Evolutionary conservation across 2,113 vertebrate species (phyloP).

Genomic region (Ictidomys tridecemlineatus): DNA sequence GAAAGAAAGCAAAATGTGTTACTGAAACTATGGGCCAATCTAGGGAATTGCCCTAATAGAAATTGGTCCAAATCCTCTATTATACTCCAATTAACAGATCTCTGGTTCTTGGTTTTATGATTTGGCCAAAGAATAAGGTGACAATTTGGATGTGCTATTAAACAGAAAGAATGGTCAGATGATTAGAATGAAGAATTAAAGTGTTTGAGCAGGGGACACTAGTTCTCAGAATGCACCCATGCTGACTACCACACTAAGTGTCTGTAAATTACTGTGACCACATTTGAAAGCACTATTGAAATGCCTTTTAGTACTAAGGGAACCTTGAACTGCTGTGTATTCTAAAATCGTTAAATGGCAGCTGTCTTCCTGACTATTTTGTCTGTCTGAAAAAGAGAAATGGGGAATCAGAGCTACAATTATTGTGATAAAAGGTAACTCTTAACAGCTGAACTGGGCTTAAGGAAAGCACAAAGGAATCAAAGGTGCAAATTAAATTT

Average conservation of each 20-base stretch:
- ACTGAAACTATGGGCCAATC: background rate
- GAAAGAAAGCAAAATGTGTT: conserved; percentile 8
- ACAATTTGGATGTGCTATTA: conserved; percentile 62
- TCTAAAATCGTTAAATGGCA: conserved; percentile 18
- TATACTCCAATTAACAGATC: conserved; percentile 51
- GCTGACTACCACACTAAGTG: conserved; percentile 5
- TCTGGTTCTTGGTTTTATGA: conserved; percentile 47
- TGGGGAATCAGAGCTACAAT: conserved; percentile 71
- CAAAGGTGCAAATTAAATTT: conserved; percentile 84
- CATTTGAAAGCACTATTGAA: conserved; percentile 64
- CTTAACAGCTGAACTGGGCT: conserved; percentile 70
- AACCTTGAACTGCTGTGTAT: background rate
- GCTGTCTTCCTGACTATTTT: conserved; percentile 54
- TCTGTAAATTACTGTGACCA: background rate
- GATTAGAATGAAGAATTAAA: conserved; percentile 49
- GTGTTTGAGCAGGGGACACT: background rate
- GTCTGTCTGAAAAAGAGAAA: conserved; percentile 53
- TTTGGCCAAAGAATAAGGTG: conserved; percentile 35
- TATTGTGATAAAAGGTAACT: conserved; percentile 69
- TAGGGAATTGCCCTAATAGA: conserved; percentile 7
- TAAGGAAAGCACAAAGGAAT: conserved; percentile 76
- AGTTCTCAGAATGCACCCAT: background rate
- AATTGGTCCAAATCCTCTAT: conserved; percentile 6
- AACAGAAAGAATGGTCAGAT: background rate
- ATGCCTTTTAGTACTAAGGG: conserved; percentile 53